Conservation (phyloP, 2,113 vertebrate species). For the Abramis brama region DNA sequence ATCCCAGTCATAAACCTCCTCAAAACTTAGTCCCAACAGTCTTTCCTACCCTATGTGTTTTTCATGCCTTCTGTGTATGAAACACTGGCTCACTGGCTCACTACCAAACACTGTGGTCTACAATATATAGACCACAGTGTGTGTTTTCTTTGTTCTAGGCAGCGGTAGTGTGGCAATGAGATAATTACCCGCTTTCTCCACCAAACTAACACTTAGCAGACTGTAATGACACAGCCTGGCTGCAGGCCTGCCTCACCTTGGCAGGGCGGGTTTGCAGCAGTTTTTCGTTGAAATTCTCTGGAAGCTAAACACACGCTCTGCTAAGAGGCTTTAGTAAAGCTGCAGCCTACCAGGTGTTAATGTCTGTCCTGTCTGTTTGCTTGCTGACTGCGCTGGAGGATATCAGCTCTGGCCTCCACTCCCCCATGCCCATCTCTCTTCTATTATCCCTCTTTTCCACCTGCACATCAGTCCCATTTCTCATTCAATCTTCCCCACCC, state of each 20-base stretch:
- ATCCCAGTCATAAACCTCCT: background rate
- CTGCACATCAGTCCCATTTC: constrained; percentile 5
- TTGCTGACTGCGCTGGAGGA: constrained; percentile 64
- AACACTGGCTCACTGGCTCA: too few species aligned
- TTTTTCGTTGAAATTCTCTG: constrained; percentile 55
- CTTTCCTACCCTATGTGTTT: background rate
- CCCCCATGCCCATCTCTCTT: constrained; percentile 11
- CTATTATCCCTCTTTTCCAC: constrained; percentile 18
- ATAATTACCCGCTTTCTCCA: constrained; percentile 53
- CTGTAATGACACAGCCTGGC: constrained; percentile 46
- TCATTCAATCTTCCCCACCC: background rate
- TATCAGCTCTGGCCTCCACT: constrained; percentile 62
- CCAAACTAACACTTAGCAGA: constrained; percentile 54
- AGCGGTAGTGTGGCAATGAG: constrained; percentile 46
- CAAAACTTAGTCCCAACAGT: background rate
- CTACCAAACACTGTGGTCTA: too few species aligned
- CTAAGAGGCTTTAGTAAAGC: constrained; percentile 75
- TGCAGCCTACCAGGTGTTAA: constrained; percentile 74
- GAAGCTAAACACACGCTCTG: constrained; percentile 58
- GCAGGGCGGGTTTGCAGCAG: constrained; percentile 34
- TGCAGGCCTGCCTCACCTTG: constrained; percentile 38
- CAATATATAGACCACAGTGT: background rate
- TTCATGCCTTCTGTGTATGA: background rate
- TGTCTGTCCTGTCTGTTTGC: constrained; percentile 62
- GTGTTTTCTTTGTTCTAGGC: constrained; percentile 34